Conservation (phyloP, 2,113 vertebrate genomes). For the Ia io region DNA sequence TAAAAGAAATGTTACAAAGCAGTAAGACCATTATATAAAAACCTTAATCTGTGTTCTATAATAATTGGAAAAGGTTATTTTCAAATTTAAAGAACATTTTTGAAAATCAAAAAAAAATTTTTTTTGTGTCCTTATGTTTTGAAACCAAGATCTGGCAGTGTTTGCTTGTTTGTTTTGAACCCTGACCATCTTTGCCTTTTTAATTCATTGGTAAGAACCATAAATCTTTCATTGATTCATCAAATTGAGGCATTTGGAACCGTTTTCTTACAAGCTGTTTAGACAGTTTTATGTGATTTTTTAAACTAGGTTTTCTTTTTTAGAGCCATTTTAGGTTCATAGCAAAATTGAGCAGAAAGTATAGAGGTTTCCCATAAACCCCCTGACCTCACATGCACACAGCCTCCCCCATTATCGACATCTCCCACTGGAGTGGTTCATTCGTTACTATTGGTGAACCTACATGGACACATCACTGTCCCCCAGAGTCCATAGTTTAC, state of each 20-base stretch:
- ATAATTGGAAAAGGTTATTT: background rate
- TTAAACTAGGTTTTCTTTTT: background rate
- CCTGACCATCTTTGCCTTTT: background rate
- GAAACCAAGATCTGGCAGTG: background rate
- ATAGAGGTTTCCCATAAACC: background rate
- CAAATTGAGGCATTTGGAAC: background rate
- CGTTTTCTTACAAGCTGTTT: constrained; percentile 21
- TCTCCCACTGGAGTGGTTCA: background rate
- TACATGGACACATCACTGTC: too few species aligned
- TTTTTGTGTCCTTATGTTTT: background rate
- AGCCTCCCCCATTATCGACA: background rate
- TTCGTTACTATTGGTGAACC: background rate
- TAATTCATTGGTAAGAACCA: background rate
- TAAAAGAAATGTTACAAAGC: background rate
- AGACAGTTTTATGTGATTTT: background rate
- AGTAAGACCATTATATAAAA: background rate
- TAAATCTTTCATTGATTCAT: constrained; percentile 30
- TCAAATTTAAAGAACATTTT: background rate
- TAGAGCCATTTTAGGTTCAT: background rate
- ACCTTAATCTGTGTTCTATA: background rate
- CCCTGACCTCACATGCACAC: background rate
- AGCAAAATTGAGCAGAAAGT: background rate
- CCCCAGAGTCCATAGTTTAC: background rate
- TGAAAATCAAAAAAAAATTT: background rate
- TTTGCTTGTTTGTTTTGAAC: background rate